Evolutionary conservation across 2,888 invertebrate species (phyloP), one percentile per base, ranked within the genome.

Genomic region (Isoperla grammatica): DNA sequence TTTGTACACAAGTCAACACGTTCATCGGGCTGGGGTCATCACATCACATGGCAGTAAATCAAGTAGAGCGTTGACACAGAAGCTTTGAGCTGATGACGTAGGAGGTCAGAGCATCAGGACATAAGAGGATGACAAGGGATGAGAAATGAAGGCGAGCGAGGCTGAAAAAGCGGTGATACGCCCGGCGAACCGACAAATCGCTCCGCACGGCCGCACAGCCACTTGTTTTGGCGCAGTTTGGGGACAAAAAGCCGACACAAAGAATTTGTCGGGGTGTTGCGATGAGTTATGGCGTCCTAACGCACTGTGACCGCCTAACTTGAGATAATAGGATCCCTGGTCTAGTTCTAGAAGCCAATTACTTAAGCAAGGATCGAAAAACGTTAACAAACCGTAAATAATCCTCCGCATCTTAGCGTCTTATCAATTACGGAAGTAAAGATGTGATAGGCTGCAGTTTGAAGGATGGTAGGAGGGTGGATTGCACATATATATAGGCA

Each of bases 251-350:
- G 53, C n/a, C 53, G n/a, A 15, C 12, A 20, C 23, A 23, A 35
- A 50, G 20, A 53, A 53, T 35, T 53, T 53, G 53, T 53, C 53
- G 37, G 53, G 39, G 53, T 39, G 53, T 53, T 53, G 17, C 53
- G 37, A 39, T 53, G 53, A 53, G 37, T 37, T 39, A 53, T 53
- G 1, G 39, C 45, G 3, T 39, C 20, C 23, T 20, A n/a, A 20
- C 8, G 49, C 17, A 37, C 9, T 17, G 13, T 19, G 53, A 53
- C 53, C 53, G 37, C 15, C 12, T 1, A 15, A 53, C 53, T 37
- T 20, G 53, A 53, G 39, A 39, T 53, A 39, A 53, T 53, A 19
- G 53, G 53, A 53, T 53, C 37, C 37, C 53, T 53, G 29, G 6
- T 2, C 29, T 23, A 29, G 22, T 29, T 23, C 15, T 6, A 37